Evolutionary conservation across 2,797 vertebrate genomes (phyloP).

Genomic region (Benthosema pterotum): DNA sequence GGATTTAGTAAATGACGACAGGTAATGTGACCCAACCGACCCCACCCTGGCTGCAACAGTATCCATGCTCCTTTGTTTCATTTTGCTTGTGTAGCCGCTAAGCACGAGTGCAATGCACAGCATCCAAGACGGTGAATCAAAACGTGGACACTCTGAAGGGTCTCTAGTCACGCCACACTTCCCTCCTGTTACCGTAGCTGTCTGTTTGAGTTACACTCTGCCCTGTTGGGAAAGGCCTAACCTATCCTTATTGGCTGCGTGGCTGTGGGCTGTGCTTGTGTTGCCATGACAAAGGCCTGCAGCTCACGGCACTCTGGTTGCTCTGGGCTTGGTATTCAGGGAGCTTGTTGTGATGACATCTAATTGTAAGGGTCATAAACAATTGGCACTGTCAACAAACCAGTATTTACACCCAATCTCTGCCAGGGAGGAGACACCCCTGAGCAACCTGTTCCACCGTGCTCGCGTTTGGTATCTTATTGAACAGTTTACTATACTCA

Average conservation of each 20-base stretch:
- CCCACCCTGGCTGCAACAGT: too few relatives aligned
- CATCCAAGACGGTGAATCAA: slow-evolving; percentile 28
- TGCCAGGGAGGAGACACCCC: not conserved
- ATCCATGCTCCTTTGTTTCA: slow-evolving; percentile 14
- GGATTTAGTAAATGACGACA: too few relatives aligned
- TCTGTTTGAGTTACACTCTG: slow-evolving; percentile 57
- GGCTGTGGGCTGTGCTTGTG: slow-evolving; percentile 47
- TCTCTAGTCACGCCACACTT: slow-evolving; percentile 30
- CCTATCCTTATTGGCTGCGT: slow-evolving; percentile 47
- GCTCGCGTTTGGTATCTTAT: not conserved
- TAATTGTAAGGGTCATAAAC: slow-evolving; percentile 55
- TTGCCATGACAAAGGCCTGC: slow-evolving; percentile 69
- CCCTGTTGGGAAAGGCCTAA: slow-evolving; percentile 47
- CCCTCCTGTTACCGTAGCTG: slow-evolving; percentile 44
- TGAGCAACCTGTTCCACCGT: not conserved
- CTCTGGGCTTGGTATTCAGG: slow-evolving; percentile 36
- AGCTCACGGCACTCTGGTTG: slow-evolving; percentile 43
- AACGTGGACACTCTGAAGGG: slow-evolving; percentile 27
- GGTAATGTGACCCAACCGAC: too few relatives aligned
- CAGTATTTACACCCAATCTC: slow-evolving; percentile 43
- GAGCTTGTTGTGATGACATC: slow-evolving; percentile 69
- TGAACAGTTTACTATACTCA: not conserved
- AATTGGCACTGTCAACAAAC: slow-evolving; percentile 53
- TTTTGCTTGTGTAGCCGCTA: not conserved
- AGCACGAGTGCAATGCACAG: slow-evolving; percentile 6